These are phyloP conservation scores for Serinus canaria DNA, from an alignment of 2,113 vertebrate species.

Conservation along the genomic window DNA sequence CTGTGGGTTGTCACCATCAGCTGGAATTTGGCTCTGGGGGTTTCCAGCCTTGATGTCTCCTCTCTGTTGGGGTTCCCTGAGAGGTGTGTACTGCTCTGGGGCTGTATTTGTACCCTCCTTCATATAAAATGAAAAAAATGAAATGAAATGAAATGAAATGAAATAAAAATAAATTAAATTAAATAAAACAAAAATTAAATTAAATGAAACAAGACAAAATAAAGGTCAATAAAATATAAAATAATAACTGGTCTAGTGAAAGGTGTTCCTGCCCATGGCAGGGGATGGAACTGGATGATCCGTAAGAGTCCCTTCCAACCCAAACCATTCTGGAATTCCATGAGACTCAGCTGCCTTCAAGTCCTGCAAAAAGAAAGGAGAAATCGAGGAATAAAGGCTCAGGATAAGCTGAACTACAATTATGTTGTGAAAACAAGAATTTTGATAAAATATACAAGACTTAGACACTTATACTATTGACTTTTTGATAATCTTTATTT, in stretches of 20 bases:
- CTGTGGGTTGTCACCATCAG: not conserved
- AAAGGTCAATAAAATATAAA: not conserved
- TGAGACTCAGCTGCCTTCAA: not conserved
- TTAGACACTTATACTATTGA: not conserved
- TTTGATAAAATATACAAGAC: not conserved
- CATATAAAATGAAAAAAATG: not conserved
- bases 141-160: rapidly evolving
- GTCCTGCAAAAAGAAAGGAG: not conserved
- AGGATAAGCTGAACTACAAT: not conserved
- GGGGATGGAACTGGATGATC: not conserved
- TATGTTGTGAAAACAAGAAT: not conserved
- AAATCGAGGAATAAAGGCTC: not conserved
- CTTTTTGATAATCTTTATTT: not conserved
- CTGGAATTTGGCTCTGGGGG: not conserved
- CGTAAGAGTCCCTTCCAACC: no score
- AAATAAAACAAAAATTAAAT: not conserved
- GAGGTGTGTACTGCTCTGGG: not conserved
- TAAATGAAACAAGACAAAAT: not conserved
- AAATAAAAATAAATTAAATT: not conserved
- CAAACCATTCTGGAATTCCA: not conserved
- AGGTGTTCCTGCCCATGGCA: not conserved
- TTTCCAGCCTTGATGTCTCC: not conserved
- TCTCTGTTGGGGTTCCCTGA: not conserved
- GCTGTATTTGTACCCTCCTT: not conserved
- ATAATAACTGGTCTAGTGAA: not conserved